Evolutionary conservation across 2,113 vertebrate species (phyloP).

Genomic region (Hiodon tergisus): DNA sequence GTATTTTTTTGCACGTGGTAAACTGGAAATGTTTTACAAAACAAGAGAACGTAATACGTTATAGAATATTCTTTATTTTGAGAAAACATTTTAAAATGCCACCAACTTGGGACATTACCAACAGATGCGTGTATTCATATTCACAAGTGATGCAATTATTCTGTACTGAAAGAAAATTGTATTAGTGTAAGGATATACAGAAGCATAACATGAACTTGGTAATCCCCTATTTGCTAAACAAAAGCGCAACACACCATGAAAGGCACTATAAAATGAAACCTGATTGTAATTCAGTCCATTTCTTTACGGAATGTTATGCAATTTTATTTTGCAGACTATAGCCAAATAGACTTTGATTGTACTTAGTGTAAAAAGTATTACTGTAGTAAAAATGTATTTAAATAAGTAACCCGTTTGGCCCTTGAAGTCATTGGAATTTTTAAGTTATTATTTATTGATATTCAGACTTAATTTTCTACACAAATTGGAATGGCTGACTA

Average conservation of each 20-base stretch:
- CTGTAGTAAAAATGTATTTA: slow-evolving; percentile 13
- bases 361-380: background rate
- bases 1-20: slow-evolving; percentile 4
- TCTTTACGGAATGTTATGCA: slow-evolving; percentile 10
- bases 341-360: slow-evolving; percentile 26
- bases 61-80: slow-evolving; percentile 19
- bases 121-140: no score
- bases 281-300: slow-evolving; percentile 18
- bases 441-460: slow-evolving; percentile 4
- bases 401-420: background rate
- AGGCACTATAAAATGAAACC: slow-evolving; percentile 1
- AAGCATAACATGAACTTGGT: background rate
- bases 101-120: background rate
- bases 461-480: background rate
- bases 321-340: slow-evolving; percentile 13
- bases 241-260: slow-evolving; percentile 7
- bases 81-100: slow-evolving; percentile 3
- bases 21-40: slow-evolving; percentile 3
- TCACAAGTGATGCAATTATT: slow-evolving; percentile 20
- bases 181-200: slow-evolving; percentile 9
- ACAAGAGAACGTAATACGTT: background rate
- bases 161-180: slow-evolving; percentile 45
- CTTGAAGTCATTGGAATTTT: slow-evolving; percentile 5
- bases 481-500: background rate
- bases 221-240: background rate